Evolutionary conservation across 2,797 vertebrate genomes (phyloP), one percentile per base, ranked within the genome.

Genomic region (Balearica regulorum): DNA sequence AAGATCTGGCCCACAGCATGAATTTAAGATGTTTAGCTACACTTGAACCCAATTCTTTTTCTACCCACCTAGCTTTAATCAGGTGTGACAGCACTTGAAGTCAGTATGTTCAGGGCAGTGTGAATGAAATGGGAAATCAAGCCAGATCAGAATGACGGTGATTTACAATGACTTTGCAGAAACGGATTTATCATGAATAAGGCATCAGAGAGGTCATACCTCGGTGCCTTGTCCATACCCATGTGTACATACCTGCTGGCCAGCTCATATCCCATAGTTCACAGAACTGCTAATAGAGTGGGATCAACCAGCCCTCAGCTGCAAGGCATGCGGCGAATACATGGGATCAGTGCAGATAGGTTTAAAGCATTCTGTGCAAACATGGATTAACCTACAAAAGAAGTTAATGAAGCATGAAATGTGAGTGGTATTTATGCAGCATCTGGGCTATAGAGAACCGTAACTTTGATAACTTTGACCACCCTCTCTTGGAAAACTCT

Each of bases 241-340:
- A 4, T 1, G 4, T 13, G 43, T 66, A 28, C 0, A 0, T 20
- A 54, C 35, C 31, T 3, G 1, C 55, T 19, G 58, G 58, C 21
- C 91, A 85, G 53, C 37, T 79, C 31, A 11, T 60, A 31, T n/a
- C 73, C 81, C 11, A 0, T 2, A 31, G 69, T 61, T 51, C 66
- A 28, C 46, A 62, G n/a, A 51, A 9, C 26, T 54, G 46, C 70
- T 48, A 8, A 10, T 5, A 24, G 83, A 31, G 5, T 21, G 49
- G 64, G 61, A 78, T 17, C 65, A 57, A 9, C n/a, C 64, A 53
- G 75, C 65, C 49, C 65, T 21, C 71, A 54, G 61, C 37, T 46
- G 48, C 53, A 31, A 2, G 3, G 55, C 3, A 0, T 9, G 39
- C 1, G 2, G 68, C 5, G 6, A 73, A 68, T 29, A 55, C 64